These are phyloP conservation scores for Willowsia nigromaculata DNA, from an alignment of 2,888 invertebrate species.

Conservation along the genomic window DNA sequence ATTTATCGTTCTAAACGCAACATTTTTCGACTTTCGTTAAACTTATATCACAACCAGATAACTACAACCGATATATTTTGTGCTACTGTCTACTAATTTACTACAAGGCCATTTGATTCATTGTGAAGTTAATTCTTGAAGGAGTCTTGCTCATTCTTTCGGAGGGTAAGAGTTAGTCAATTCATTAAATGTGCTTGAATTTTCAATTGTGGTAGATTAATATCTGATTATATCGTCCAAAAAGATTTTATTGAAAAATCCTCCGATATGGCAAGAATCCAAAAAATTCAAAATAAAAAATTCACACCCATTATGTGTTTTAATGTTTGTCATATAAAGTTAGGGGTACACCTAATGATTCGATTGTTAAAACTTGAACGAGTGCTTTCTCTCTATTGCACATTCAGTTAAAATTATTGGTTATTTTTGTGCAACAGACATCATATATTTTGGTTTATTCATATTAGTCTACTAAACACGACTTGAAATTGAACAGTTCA, in stretches of 20 bases:
- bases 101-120: constrained; percentile 69
- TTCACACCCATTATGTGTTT: constrained; percentile 61
- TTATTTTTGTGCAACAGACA: constrained; percentile 18
- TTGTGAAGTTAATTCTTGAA: constrained; percentile 56
- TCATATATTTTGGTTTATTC: neutral
- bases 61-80: neutral
- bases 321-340: constrained; percentile 46
- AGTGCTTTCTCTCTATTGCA: neutral
- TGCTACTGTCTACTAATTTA: constrained; percentile 22
- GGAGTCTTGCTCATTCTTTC: constrained; percentile 48
- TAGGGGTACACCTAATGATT: neutral
- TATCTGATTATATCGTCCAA: neutral
- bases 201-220: neutral
- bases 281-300: neutral
- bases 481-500: neutral
- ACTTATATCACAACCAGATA: neutral
- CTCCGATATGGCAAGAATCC: constrained; percentile 48
- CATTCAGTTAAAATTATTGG: neutral
- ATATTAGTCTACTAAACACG: neutral
- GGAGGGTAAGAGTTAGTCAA: constrained; percentile 27
- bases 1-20: no score
- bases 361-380: neutral
- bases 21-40: no score
- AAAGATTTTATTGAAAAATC: neutral
- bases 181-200: constrained; percentile 6